Percentiles rank a stretch among this genome's conserved stretches.
These are phyloP conservation scores for Halictus quadricinctus DNA, from an alignment of 2,888 invertebrate genomes.

Conservation along the genomic window DNA sequence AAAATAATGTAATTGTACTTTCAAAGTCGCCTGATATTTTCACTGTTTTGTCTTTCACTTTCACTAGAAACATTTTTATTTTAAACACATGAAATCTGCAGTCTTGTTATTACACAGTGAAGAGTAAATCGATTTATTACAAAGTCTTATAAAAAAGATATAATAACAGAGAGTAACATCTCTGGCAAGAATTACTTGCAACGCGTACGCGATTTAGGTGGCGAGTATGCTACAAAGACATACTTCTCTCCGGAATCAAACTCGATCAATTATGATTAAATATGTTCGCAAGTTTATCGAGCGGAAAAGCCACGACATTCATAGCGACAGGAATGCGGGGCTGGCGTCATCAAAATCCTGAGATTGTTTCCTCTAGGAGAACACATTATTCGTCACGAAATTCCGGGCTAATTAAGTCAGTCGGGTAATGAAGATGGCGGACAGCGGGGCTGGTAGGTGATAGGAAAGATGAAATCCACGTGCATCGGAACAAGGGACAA, in stretches of 20 bases:
- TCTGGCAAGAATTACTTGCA: neutral
- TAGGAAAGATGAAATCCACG: slow-evolving; percentile 59
- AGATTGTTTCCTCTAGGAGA: slow-evolving; percentile 4
- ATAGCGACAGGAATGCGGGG: neutral
- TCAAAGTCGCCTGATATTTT: neutral
- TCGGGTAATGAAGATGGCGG: slow-evolving; percentile 57
- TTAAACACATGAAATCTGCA: neutral
- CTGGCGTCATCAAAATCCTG: neutral
- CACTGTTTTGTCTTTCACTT: neutral
- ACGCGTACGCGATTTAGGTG: neutral
- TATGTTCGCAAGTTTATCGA: neutral
- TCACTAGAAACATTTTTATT: neutral
- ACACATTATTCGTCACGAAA: slow-evolving; percentile 35
- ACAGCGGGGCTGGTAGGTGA: slow-evolving; percentile 50
- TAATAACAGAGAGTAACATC: neutral
- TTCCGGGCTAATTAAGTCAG: slow-evolving; percentile 60
- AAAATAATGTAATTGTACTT: neutral
- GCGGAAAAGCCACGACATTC: neutral
- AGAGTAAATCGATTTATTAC: neutral
- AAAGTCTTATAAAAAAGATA: neutral
- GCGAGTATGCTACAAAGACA: neutral
- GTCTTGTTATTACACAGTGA: neutral
- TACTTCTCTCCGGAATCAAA: neutral
- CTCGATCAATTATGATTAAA: neutral
- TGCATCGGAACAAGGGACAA: slow-evolving; percentile 63